Conservation (phyloP, 2,888 invertebrate species). For the Eupeodes luniger region DNA sequence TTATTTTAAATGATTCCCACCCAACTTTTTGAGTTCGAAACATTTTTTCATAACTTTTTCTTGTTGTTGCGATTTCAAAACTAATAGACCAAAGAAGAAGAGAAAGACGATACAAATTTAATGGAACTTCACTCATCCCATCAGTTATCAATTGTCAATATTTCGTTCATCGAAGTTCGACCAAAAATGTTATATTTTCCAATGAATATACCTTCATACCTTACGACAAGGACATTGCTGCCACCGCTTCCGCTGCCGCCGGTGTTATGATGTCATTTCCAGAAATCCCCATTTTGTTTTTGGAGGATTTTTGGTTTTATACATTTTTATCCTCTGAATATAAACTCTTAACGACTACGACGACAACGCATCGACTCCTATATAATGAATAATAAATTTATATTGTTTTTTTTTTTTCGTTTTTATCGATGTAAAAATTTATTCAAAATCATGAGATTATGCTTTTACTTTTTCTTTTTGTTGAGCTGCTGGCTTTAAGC, state of each 20-base stretch:
- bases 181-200: background rate
- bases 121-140: constrained; percentile 15
- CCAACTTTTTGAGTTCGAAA: background rate
- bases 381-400: too few species aligned
- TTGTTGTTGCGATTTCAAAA: background rate
- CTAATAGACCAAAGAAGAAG: constrained; percentile 1
- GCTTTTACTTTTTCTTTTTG: background rate
- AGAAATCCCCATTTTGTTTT: constrained; percentile 6
- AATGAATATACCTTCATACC: background rate
- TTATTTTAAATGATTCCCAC: background rate
- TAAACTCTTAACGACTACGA: constrained; percentile 6
- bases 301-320: constrained; percentile 7
- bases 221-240: too few species aligned
- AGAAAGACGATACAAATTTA: constrained; percentile 3
- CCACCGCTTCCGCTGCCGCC: background rate
- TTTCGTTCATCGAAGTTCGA: constrained; percentile 3
- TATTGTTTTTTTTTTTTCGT: background rate
- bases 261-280: constrained; percentile 18
- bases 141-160: constrained; percentile 3
- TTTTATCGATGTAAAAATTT: constrained; percentile 31
- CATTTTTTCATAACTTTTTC: background rate
- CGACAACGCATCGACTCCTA: too few species aligned
- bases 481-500: background rate
- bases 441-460: constrained; percentile 21
- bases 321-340: background rate